Evolutionary conservation across 2,797 vertebrate species (phyloP).

Genomic region (Rhinatrema bivittatum): DNA sequence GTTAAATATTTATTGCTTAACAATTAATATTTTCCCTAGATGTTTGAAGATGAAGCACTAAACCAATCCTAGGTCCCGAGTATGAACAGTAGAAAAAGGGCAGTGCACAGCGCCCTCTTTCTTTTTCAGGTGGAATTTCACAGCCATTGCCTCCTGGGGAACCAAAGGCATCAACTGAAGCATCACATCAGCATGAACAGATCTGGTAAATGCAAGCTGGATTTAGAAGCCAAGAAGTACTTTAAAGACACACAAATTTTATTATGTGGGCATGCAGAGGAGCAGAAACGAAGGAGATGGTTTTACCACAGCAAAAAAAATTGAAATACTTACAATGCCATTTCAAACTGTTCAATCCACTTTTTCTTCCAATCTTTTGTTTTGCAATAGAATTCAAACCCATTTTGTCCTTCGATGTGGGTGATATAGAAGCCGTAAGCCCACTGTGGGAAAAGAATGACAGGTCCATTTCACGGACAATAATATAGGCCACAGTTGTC

Average conservation of each 20-base stretch:
- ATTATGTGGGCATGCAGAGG: not conserved
- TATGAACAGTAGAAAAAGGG: conserved; percentile 12
- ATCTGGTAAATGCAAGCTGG: too few species aligned
- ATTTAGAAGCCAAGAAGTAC: too few species aligned
- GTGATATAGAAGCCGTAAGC: conserved; percentile 98
- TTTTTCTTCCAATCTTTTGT: conserved; percentile 98
- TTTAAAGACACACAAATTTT: not conserved
- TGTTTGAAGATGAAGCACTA: conserved; percentile 14
- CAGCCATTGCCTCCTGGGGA: not conserved
- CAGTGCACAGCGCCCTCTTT: conserved; percentile 50
- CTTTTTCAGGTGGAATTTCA: conserved; percentile 29
- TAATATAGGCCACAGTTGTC: too few species aligned
- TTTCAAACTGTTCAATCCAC: conserved; percentile 96
- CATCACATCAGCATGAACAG: accelerated
- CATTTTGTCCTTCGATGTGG: conserved; percentile 89
- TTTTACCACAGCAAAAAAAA: not conserved
- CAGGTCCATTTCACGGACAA: too few species aligned
- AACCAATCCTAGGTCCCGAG: not conserved
- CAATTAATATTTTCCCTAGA: conserved; percentile 15
- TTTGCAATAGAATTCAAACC: conserved; percentile 96
- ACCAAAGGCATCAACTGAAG: not conserved
- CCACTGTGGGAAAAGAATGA: conserved; percentile 71
- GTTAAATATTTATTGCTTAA: conserved; percentile 25
- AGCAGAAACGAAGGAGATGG: not conserved
- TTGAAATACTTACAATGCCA: conserved; percentile 89